phyloP scores from a whole-genome alignment of 2,797 vertebrate species.

The Coregonus suidteri region DNA sequence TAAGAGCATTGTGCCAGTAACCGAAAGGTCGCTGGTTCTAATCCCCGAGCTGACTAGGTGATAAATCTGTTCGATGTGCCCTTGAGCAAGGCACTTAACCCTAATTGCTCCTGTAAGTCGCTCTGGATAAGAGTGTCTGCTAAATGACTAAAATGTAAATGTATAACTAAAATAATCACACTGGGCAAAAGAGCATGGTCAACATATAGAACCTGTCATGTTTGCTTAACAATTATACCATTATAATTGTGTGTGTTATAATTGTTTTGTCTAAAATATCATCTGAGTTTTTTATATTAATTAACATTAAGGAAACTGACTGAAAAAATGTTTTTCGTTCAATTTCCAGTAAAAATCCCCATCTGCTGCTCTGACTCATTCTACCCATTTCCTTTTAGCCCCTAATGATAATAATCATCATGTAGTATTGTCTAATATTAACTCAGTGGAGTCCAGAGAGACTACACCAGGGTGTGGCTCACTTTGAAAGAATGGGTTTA shows the following conservation, averaged over 20 bases:
- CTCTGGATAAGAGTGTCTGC: too few relatives aligned
- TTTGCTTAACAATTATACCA: too few relatives aligned
- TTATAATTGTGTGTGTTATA: background rate
- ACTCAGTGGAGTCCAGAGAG: background rate
- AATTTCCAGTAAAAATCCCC: background rate
- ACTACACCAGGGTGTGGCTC: constrained; percentile 37
- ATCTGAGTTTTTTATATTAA: background rate
- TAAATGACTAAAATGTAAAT: too few relatives aligned
- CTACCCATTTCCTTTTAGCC: background rate
- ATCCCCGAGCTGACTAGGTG: too few relatives aligned
- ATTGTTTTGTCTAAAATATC: background rate
- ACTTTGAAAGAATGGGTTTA: background rate
- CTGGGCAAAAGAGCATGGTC: background rate
- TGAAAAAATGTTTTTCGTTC: background rate
- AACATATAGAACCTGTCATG: background rate
- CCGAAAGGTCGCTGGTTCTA: too few relatives aligned
- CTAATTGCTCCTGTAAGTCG: too few relatives aligned
- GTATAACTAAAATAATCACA: background rate
- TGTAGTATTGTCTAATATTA: background rate
- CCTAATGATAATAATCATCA: background rate
- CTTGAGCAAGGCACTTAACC: too few relatives aligned
- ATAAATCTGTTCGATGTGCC: too few relatives aligned
- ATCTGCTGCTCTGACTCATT: background rate
- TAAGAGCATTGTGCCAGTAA: too few relatives aligned
- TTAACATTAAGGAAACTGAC: background rate